phyloP scores from a whole-genome alignment of 1,140 invertebrate species.

The Lysiphlebus fabarum region DNA sequence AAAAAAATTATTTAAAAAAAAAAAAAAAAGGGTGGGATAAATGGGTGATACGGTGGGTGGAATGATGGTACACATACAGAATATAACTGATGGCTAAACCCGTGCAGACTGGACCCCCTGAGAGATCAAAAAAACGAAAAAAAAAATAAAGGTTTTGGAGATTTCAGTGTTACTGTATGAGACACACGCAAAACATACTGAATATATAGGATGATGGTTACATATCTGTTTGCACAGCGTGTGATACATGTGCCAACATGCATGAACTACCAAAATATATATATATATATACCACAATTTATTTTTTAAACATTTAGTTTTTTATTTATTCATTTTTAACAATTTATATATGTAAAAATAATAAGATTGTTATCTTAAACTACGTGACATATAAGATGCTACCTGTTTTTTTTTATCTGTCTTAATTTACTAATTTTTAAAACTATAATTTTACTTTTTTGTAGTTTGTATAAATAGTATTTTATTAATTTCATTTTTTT shows the following conservation, averaged over 20 bases:
- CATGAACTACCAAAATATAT: constrained; percentile 19
- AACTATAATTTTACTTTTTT: too few relatives aligned
- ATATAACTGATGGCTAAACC: constrained; percentile 7
- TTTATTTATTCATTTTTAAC: too few relatives aligned
- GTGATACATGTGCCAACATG: constrained; percentile 50
- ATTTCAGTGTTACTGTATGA: constrained; percentile 2
- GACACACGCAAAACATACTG: not conserved
- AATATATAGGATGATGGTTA: not conserved
- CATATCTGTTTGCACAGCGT: constrained; percentile 48
- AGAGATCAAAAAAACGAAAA: constrained; percentile 21
- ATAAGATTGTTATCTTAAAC: too few relatives aligned
- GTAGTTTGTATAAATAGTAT: too few relatives aligned
- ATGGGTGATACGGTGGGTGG: constrained; percentile 22
- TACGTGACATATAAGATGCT: too few relatives aligned
- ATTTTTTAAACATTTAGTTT: too few relatives aligned
- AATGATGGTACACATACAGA: not conserved
- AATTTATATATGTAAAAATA: too few relatives aligned
- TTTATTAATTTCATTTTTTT: too few relatives aligned
- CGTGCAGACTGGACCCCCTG: constrained; percentile 19
- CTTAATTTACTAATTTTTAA: too few relatives aligned
- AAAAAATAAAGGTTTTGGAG: constrained; percentile 28
- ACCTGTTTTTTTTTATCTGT: too few relatives aligned
- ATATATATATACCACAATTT: too few relatives aligned
- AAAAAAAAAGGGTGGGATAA: constrained; percentile 20
- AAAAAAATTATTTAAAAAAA: constrained; percentile 12